Base-by-base conservation (phyloP, 53 echinoderm and acorn worm genomes). In the Patiria pectinifera region DNA sequence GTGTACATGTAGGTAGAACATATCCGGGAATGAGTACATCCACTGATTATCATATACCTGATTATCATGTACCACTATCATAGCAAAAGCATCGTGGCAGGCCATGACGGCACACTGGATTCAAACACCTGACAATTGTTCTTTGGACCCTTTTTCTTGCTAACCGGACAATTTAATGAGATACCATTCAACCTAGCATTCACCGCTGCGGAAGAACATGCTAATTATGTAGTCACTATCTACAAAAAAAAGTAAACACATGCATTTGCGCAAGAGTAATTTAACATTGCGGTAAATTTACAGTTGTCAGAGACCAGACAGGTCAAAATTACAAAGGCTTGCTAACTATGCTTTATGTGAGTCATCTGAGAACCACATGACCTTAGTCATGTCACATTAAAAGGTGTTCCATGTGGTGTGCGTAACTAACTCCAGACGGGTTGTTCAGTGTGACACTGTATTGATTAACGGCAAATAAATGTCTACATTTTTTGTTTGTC, bases 361-460 rank as follows among this genome's bases (percentile, higher is more conserved):
- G 89, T 89, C 89, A 89, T 89, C 80, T 89, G 89, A 47, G 48
- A 89, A 89, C 80, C 80, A 89, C 80, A 80, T 87, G 87, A 76
- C 87, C 77, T 43, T 14, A 76, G 25, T 24, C 44, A 76, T 76
- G 76, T 76, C 76, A 25, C 66, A 85, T 35, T 66, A 16, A 69
- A 53, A 86, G 22, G 71, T 86, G 86, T 49, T 86, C 48, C 71
- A 71, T 48, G 74, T 70, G 86, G 53, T 21, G 22, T 18, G 43
- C 48, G 3, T 53, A 82, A 4, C 18, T 82, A 21, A 47, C 19
- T 21, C 11, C 80, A 80, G 46, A 21, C 45, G 4, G 48, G 48
- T 48, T 19, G 45, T 18, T 46, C 25, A 11, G 14, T 78, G 24
- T 43, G 76, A 43, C 11, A 19, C 35, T 35, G 35, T 79, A 43